Evolutionary conservation across 30 jellyfish, hydroid and myxozoan genomes (phyloP).

Genomic region (Aurelia aurita): DNA sequence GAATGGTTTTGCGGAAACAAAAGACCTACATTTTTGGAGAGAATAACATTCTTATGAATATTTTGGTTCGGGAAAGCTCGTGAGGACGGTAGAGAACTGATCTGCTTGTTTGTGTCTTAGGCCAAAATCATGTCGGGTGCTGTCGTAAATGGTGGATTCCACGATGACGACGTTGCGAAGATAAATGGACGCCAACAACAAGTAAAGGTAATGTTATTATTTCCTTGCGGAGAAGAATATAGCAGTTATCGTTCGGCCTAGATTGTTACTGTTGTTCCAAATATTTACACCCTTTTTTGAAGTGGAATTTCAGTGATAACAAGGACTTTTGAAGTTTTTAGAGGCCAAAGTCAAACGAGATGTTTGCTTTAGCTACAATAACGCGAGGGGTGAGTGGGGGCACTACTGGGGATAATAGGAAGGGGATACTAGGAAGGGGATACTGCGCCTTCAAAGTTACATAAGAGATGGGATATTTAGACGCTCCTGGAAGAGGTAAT

Average conservation of each 20-base stretch:
- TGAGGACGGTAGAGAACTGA: background rate
- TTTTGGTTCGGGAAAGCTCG: background rate
- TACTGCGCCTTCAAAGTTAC: too few species aligned
- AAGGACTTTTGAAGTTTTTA: too few species aligned
- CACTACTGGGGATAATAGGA: too few species aligned
- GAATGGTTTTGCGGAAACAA: slow-evolving; percentile 5
- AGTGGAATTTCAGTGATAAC: too few species aligned
- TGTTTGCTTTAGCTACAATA: too few species aligned
- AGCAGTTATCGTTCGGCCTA: background rate
- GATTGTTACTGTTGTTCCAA: too few species aligned
- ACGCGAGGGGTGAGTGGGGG: too few species aligned
- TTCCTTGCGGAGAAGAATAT: background rate
- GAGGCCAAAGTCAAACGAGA: too few species aligned
- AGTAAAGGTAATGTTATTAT: background rate
- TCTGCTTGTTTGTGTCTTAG: background rate
- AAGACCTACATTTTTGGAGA: background rate
- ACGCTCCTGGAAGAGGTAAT: too few species aligned
- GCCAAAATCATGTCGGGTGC: slow-evolving; percentile 55
- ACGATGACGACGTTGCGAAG: slow-evolving; percentile 7
- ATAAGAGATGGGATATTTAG: too few species aligned
- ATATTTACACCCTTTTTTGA: too few species aligned
- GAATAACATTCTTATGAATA: background rate
- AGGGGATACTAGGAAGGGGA: too few species aligned
- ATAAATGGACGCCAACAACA: slow-evolving; percentile 13
- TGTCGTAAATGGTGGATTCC: slow-evolving; percentile 47